Evolutionary conservation across 2,888 invertebrate species (phyloP).

Genomic region (Drosophila demipolita): DNA sequence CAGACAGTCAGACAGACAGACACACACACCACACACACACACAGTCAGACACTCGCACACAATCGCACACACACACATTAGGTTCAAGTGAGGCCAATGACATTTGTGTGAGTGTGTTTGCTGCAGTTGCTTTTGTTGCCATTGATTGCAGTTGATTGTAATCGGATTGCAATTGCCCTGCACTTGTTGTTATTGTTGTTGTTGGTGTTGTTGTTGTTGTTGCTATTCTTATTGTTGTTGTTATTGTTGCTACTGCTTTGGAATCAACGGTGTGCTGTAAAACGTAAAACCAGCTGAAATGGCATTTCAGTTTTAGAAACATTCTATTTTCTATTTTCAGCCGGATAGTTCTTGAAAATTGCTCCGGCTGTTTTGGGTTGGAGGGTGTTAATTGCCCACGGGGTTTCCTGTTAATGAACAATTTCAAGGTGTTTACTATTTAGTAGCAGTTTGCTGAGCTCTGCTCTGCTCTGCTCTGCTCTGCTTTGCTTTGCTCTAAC

Average conservation of each 20-base stretch:
- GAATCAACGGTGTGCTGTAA: conserved; percentile 26
- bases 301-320: conserved; percentile 14
- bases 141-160: conserved; percentile 76
- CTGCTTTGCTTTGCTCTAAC: conserved; percentile 2
- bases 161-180: conserved; percentile 78
- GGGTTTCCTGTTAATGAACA: conserved; percentile 69
- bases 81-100: conserved; percentile 74
- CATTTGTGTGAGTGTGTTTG: conserved; percentile 55
- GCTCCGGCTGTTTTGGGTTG: not conserved
- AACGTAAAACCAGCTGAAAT: conserved; percentile 25
- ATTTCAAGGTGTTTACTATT: conserved; percentile 59
- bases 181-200: conserved; percentile 50
- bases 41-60: not conserved
- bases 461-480: not conserved
- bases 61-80: not conserved
- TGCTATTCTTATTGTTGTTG: conserved; percentile 46
- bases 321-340: conserved; percentile 8
- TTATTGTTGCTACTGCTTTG: conserved; percentile 49
- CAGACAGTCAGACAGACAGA: conserved; percentile 9
- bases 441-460: not conserved
- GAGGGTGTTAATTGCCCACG: conserved; percentile 59
- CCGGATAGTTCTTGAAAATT: conserved; percentile 21
- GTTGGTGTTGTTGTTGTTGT: conserved; percentile 39
- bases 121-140: conserved; percentile 44
- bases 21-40: not conserved